Conservation (phyloP, 1,140 invertebrate genomes). For the Thalassaphorura encarpata region DNA sequence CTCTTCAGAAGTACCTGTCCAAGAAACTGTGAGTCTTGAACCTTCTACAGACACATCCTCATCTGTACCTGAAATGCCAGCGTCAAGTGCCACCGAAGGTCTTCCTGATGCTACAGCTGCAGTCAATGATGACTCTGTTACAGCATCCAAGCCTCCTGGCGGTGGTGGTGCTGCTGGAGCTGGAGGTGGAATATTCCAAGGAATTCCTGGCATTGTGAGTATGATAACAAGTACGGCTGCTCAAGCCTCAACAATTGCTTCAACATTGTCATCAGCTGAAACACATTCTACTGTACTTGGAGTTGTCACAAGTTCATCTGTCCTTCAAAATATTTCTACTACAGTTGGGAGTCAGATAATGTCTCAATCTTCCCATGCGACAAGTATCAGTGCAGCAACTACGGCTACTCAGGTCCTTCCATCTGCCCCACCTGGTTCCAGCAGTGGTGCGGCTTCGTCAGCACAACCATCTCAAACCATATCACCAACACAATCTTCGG, state of each 20-base stretch:
- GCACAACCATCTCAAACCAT: neutral
- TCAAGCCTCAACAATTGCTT: neutral
- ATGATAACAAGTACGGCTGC: neutral
- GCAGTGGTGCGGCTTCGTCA: neutral
- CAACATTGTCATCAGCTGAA: neutral
- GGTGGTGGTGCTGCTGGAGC: neutral
- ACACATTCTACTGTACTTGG: neutral
- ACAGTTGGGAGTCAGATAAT: neutral
- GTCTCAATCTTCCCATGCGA: neutral
- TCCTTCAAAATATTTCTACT: neutral
- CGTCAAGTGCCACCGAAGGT: neutral
- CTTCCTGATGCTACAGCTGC: neutral
- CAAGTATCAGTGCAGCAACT: neutral
- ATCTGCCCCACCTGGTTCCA: conserved; percentile 1
- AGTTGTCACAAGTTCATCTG: neutral
- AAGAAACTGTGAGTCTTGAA: neutral
- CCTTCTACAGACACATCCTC: neutral
- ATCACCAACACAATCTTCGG: neutral
- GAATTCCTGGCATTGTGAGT: neutral
- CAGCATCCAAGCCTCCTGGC: neutral
- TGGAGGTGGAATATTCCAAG: no score
- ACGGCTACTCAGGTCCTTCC: neutral
- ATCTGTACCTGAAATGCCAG: neutral
- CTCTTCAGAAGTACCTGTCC: neutral
- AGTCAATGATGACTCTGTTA: neutral